phyloP scores from a whole-genome alignment of 2,797 vertebrate genomes.

The Eidolon dupreanum region DNA sequence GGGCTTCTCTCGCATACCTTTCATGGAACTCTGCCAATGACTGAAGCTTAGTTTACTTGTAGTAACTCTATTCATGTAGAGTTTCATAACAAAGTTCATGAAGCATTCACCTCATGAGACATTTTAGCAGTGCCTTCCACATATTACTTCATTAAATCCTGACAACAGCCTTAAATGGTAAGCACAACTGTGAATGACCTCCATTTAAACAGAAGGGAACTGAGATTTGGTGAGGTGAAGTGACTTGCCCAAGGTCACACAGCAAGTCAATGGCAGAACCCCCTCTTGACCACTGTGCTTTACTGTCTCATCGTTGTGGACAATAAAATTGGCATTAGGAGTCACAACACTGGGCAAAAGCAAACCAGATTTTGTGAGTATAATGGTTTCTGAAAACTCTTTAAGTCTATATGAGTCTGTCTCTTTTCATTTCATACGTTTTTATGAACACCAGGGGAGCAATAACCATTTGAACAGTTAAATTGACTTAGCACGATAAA shows the following conservation, averaged over 20 bases:
- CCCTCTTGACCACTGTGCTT: background rate
- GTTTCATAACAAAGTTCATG: background rate
- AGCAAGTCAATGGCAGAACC: background rate
- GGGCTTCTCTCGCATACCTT: background rate
- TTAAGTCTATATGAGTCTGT: background rate
- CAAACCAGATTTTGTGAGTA: background rate
- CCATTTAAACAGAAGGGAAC: background rate
- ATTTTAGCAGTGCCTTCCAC: background rate
- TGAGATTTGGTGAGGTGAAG: background rate
- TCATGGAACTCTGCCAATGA: background rate
- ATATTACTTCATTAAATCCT: background rate
- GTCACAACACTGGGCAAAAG: background rate
- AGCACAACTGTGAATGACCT: background rate
- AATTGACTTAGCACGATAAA: constrained; percentile 53
- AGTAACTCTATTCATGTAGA: background rate
- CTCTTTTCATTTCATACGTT: constrained; percentile 42
- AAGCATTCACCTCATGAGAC: background rate
- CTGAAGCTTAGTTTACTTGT: background rate
- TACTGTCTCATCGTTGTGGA: background rate
- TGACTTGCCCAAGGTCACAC: background rate
- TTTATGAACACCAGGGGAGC: constrained; percentile 43
- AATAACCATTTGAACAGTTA: constrained; percentile 44
- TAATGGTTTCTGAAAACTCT: constrained; percentile 45
- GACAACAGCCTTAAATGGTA: background rate
- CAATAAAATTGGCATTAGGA: background rate